A percentile compares a stretch with the other conserved stretches of the same genome.
These are phyloP conservation scores for Helobdella robusta DNA, from an alignment of 2,888 invertebrate species.

Conservation along the genomic window DNA sequence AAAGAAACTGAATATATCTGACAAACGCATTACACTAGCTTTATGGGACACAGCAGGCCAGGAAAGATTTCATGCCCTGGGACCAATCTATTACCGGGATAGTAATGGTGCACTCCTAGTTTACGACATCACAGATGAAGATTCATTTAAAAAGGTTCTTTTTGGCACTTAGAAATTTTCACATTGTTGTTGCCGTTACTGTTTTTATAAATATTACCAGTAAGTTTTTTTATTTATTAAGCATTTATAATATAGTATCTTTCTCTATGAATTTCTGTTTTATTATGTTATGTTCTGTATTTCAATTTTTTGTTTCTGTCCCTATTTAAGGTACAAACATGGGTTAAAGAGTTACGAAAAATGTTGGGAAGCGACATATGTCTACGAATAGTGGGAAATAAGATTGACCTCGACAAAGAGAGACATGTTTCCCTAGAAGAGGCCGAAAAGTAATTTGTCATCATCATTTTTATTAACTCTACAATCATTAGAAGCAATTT, in stretches of 20 bases:
- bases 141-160: conserved; percentile 79
- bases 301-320: too few species aligned
- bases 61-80: conserved; percentile 88
- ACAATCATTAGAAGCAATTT: not conserved
- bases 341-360: conserved; percentile 92
- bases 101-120: conserved; percentile 94
- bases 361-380: conserved; percentile 88
- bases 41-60: conserved; percentile 99
- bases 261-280: too few species aligned
- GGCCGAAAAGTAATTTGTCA: conserved; percentile 56
- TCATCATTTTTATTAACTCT: not conserved
- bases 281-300: too few species aligned
- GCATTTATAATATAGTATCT: too few species aligned
- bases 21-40: conserved; percentile 75
- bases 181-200: too few species aligned
- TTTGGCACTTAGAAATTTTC: too few species aligned
- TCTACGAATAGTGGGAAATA: conserved; percentile 88
- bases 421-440: conserved; percentile 72
- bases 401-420: conserved; percentile 85
- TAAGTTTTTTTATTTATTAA: not conserved
- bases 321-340: conserved; percentile 93
- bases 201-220: too few species aligned
- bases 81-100: conserved; percentile 93
- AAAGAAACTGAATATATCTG: conserved; percentile 81
- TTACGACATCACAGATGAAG: conserved; percentile 93